These are phyloP conservation scores for Wiebesia pumilae DNA, from an alignment of 1,140 invertebrate genomes.

Conservation along the genomic window DNA sequence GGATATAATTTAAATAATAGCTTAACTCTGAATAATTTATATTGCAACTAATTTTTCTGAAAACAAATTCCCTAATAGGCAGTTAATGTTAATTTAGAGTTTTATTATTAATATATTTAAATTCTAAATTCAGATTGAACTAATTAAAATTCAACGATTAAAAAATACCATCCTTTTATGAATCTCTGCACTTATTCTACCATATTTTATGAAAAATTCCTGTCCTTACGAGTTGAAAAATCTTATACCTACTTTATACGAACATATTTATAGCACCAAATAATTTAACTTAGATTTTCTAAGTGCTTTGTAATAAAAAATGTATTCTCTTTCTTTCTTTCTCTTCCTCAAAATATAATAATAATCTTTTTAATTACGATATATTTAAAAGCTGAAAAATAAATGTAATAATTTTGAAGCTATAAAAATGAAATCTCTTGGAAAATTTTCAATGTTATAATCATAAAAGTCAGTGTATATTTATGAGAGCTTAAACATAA, in stretches of 20 bases:
- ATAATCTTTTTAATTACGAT: neutral
- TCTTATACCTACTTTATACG: neutral
- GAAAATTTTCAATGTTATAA: constrained; percentile 5
- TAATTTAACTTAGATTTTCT: neutral
- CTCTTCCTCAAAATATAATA: neutral
- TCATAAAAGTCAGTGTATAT: neutral
- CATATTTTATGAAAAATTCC: neutral
- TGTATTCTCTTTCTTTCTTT: neutral
- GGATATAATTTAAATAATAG: neutral
- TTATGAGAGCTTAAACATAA: neutral
- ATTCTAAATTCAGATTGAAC: neutral
- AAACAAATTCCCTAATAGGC: neutral
- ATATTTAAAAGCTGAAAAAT: neutral
- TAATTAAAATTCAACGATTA: neutral
- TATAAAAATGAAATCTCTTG: constrained; percentile 18
- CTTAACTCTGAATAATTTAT: neutral
- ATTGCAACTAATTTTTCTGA: neutral
- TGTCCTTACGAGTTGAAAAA: neutral
- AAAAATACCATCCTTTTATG: neutral
- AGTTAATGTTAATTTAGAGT: too few relatives aligned
- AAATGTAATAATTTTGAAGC: neutral
- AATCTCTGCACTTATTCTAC: neutral
- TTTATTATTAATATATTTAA: neutral
- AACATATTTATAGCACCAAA: neutral
- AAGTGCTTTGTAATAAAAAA: neutral